Evolutionary conservation across 2,113 vertebrate genomes (phyloP).

Genomic region (Guaruba guarouba): DNA sequence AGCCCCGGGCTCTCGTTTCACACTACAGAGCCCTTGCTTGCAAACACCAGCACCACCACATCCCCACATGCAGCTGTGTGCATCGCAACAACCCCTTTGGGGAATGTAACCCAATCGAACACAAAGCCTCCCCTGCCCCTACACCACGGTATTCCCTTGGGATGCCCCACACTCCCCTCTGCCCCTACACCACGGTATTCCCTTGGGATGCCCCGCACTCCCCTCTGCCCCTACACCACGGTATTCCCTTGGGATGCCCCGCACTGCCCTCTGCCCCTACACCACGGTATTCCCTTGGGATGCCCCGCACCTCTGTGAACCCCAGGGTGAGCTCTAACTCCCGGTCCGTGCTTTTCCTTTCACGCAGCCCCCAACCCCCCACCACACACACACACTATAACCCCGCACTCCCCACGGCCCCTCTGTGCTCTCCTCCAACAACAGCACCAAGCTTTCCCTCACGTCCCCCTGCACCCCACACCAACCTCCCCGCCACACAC

Average conservation of each 20-base stretch:
- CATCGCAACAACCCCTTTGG: not conserved
- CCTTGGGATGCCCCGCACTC: not conserved
- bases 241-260: not conserved
- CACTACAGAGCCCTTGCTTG: not conserved
- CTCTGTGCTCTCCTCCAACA: not conserved
- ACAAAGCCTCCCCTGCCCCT: not conserved
- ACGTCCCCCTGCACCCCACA: fast-evolving
- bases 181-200: not conserved
- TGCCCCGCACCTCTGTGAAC: not conserved
- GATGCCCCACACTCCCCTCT: not conserved
- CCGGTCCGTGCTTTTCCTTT: fast-evolving
- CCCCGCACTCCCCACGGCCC: fast-evolving
- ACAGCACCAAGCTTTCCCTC: not conserved
- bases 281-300: not conserved
- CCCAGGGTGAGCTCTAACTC: not conserved
- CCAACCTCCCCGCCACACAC: fast-evolving
- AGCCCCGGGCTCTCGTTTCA: not conserved
- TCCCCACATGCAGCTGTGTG: not conserved
- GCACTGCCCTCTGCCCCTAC: not conserved
- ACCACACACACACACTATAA: fast-evolving
- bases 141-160: not conserved
- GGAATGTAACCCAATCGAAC: fast-evolving
- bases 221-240: not conserved
- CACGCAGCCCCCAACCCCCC: not conserved
- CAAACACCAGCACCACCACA: not conserved